phyloP scores from a whole-genome alignment of 2,113 vertebrate species.

The Tapirus terrestris region DNA sequence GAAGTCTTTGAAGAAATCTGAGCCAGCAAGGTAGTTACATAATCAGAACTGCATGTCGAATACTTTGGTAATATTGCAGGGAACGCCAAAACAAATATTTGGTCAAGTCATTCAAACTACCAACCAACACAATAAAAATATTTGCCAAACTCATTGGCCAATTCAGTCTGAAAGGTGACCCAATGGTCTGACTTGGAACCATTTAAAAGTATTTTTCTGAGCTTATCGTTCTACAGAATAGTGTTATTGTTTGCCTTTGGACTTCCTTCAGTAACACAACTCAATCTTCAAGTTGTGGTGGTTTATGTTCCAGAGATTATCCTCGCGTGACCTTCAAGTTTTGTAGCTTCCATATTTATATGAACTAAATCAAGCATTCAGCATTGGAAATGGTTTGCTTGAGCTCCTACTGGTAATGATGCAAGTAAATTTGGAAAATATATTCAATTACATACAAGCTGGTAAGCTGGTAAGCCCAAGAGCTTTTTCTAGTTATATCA shows the following conservation, averaged over 20 bases:
- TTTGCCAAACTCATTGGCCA: slow-evolving; percentile 57
- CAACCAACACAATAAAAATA: slow-evolving; percentile 65
- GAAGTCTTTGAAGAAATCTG: slow-evolving; percentile 52
- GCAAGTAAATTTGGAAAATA: slow-evolving; percentile 35
- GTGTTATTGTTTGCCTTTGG: slow-evolving; percentile 44
- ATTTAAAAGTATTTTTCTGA: slow-evolving; percentile 38
- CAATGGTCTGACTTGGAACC: slow-evolving; percentile 45
- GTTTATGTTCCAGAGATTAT: slow-evolving; percentile 53
- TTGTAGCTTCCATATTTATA: background rate
- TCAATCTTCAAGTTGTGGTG: background rate
- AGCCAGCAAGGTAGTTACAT: slow-evolving; percentile 47
- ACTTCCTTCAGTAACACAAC: slow-evolving; percentile 47
- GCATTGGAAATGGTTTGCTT: background rate
- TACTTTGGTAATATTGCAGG: slow-evolving; percentile 46
- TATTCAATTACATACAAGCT: background rate
- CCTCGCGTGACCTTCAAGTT: slow-evolving; percentile 36
- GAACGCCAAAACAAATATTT: slow-evolving; percentile 73
- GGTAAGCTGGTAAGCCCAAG: background rate
- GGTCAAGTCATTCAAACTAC: slow-evolving; percentile 68
- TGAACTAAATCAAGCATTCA: slow-evolving; percentile 31
- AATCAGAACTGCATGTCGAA: slow-evolving; percentile 41
- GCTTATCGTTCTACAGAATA: slow-evolving; percentile 50
- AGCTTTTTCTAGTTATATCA: background rate
- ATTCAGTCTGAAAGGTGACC: slow-evolving; percentile 56
- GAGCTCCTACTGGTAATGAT: background rate